Evolutionary conservation across 2,113 vertebrate genomes (phyloP).

Genomic region (Ochotona curzoniae): DNA sequence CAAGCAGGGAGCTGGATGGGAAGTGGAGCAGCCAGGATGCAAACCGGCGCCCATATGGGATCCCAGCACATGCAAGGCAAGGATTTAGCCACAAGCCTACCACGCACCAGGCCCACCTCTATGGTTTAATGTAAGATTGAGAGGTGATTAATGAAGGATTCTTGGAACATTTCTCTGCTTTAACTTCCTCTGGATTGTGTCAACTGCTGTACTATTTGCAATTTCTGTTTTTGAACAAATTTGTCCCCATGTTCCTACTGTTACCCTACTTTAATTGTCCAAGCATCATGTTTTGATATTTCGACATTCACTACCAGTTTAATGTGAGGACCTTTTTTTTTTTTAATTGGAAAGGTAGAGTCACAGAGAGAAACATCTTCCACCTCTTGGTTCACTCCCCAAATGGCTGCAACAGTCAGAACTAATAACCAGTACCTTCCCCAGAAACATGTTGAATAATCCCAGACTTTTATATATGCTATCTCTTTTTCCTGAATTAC

Average conservation of each 20-base stretch:
- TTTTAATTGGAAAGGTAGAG: no score
- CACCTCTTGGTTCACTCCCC: no score
- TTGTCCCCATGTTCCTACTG: background rate
- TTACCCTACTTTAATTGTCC: conserved; percentile 6
- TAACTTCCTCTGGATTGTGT: conserved; percentile 2
- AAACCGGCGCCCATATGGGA: no score
- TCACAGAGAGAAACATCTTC: no score
- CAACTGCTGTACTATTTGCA: background rate
- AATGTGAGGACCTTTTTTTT: conserved; percentile 11
- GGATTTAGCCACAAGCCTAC: no score
- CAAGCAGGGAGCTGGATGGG: no score
- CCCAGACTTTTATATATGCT: background rate
- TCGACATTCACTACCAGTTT: background rate
- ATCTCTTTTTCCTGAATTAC: background rate
- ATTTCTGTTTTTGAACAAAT: background rate
- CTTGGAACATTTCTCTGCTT: background rate
- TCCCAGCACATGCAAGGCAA: no score
- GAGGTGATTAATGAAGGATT: background rate
- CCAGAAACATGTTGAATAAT: background rate
- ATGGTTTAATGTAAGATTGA: conserved; percentile 2
- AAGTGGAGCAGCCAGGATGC: no score
- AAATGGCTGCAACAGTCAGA: no score
- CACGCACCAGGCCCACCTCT: background rate
- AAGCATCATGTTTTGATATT: background rate
- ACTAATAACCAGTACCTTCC: no score